Conservation (phyloP, 2,797 vertebrate species). For the Limosa lapponica region DNA sequence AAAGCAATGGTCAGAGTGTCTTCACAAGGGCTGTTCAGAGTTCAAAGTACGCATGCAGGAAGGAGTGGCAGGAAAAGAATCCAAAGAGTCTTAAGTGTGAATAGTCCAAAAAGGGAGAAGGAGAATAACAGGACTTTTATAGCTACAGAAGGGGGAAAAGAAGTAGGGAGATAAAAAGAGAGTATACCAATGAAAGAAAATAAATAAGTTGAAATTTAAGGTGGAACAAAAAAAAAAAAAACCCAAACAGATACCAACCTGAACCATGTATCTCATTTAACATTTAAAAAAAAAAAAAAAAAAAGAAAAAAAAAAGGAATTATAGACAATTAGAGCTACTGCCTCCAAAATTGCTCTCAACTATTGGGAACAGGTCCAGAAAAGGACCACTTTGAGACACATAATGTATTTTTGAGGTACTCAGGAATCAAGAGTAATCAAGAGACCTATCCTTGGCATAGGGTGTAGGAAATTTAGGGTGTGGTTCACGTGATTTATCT, state of each 20-base stretch:
- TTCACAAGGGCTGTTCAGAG: conserved; percentile 19
- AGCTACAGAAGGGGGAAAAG: background rate
- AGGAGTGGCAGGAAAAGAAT: conserved; percentile 42
- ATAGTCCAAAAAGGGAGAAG: background rate
- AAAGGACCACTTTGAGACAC: background rate
- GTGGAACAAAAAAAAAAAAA: background rate
- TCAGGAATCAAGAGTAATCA: background rate
- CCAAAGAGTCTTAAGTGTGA: conserved; percentile 1
- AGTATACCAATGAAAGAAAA: background rate
- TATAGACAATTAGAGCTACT: background rate
- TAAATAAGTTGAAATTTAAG: background rate
- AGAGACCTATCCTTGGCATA: background rate
- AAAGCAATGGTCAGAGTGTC: background rate
- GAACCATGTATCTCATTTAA: background rate
- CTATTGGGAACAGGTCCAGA: background rate
- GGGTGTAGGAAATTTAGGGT: background rate
- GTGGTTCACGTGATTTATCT: background rate
- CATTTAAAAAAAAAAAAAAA: background rate
- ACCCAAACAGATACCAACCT: background rate
- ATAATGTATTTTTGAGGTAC: background rate
- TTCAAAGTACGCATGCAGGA: conserved; percentile 37
- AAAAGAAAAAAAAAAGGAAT: background rate
- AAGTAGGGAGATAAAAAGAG: background rate
- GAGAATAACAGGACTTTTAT: background rate
- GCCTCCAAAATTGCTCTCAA: background rate